Base-by-base conservation (phyloP, 1,140 invertebrate species). In the Drosophila auraria region DNA sequence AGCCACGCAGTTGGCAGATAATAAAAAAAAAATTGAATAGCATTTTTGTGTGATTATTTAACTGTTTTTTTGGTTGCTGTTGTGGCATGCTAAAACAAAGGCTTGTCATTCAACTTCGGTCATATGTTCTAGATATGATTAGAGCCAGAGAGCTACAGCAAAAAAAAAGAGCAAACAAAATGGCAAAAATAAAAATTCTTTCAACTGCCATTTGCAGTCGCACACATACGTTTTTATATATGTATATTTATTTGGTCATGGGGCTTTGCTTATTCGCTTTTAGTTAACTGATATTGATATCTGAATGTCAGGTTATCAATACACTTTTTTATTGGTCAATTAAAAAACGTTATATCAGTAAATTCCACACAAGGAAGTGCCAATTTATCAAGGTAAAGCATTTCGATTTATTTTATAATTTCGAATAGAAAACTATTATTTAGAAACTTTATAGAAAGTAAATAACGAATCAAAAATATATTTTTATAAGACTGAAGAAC, bases 11-110 rank as follows among this genome's bases (percentile, higher is more conserved):
- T 57, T 53, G 70, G 56, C 47, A 84, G 81, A 84, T 89, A 81
- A 84, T 62, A 87, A 71, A 44, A 57, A 15, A 63, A 63, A 71
- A 83, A 89, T 70, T 70, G 66, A 82, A 82, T 90, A 76, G 78
- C 75, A 79, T 72, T 68, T 51, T 77, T 47, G 25, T 75, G 56
- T 75, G 61, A 66, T 61, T 82, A 73, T 83, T 89, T 89, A 78
- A 87, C 84, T 74, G 84, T 78, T 68, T 76, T 64, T 70, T 66
- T 47, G 36, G 54, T 69, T 58, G 51, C 44, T 64, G 27, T 57
- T 77, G 63, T 62, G 58, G 53, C 65, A 53, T 71, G 76, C 70
- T 83, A 80, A 87, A 87, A 87, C 80, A 87, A 87, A 80, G 66
- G 82, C 77, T 64, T 73, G 78, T 73, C 78, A 64, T 33, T 53